Base-by-base conservation (phyloP, 2,888 invertebrate genomes). In the Syrista parreyssii region DNA sequence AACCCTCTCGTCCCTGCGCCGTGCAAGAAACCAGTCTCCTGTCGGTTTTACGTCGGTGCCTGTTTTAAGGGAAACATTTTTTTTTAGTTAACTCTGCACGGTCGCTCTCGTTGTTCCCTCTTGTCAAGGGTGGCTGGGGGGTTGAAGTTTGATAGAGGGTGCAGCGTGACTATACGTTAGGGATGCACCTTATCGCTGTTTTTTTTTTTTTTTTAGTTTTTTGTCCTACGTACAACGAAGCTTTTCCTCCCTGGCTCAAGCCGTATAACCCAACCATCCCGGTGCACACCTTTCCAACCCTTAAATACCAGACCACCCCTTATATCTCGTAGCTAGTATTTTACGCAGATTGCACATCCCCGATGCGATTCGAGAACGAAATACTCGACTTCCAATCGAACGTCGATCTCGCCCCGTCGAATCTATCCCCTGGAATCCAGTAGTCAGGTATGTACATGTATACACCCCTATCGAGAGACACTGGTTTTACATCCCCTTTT, bases 161-260 rank as follows among this genome's bases (percentile, higher is more conserved):
- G 71, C 12, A 33, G 30, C 31, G 55, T 23, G 55, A 55, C 9
- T 55, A 23, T 23, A 23, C 55, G 55, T 23, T 23, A 71, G 71
- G 32, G 33, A 71, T 71, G 71, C 31, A 9, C 71, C 71, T 71
- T 71, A 71, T 71, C 71, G n/a, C 71, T 31, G 71, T 12, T 71
- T 71, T 71, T 31, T 11, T 71, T 71, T 71, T n/a, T 12, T 11
- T 12, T 71, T 71, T 71, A 71, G 31, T 71, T 71, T 71, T 71
- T 12, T 11, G 4, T 71, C 71, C 4, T 23, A 55, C 9, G 23
- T 23, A 12, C 31, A n/a, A 12, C 69, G 12, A 15, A 12, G 71
- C 71, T 71, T 71, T 32, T 12, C 12, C 31, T 71, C 71, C 2
- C 30, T 31, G 31, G 12, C 31, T 30, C 40, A 12, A 35, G 1